Evolutionary conservation across 2,113 vertebrate species (phyloP), one percentile per base, ranked within the genome.

Genomic region (Bettongia penicillata): DNA sequence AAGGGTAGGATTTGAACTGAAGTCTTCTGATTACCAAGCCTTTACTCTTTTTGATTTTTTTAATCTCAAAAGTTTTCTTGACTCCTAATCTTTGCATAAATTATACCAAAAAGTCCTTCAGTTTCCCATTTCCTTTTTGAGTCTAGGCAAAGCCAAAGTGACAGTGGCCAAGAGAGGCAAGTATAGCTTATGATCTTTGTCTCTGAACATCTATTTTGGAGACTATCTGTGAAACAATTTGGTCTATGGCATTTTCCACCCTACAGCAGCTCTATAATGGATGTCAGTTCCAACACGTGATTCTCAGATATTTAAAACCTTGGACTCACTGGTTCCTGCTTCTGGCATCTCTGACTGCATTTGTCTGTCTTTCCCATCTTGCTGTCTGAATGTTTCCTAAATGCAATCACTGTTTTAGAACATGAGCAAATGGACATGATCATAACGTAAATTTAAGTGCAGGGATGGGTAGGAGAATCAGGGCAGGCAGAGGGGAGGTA

Each of bases 241-340:
- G 50, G 90, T 90, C 96, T 94, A 53, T 92, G 52, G 28, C 77
- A 53, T 96, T 96, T 96, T 96, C 91, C 95, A 92, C 77, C 91
- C 55, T 91, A 51, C 90, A 31, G 16, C 1, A 49, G 48, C 77
- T 94, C 25, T 53, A 89, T 51, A 89, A 52, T 49, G 25, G 53
- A 37, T 50, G 93, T 91, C 92, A 92, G 94, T 90, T 94, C 47
- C 25, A 47, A 52, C 28, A 51, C 25, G 22, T 90, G 84, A 37
- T 50, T 90, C 94, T 95, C 89, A 92, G 94, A 93, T 96, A 96
- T 94, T 96, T 96, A 95, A 97, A 96, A 96, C 61, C 93, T 89
- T 94, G 93, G 93, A 94, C 77, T 95, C 89, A 53, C 11, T 95
- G 77, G 61, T 90, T 97, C 95, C 96, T 92, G 51, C 53, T 94